Evolutionary conservation across 1,140 invertebrate genomes (phyloP), one percentile per base, ranked within the genome.

Genomic region (Lasioglossum albipes): DNA sequence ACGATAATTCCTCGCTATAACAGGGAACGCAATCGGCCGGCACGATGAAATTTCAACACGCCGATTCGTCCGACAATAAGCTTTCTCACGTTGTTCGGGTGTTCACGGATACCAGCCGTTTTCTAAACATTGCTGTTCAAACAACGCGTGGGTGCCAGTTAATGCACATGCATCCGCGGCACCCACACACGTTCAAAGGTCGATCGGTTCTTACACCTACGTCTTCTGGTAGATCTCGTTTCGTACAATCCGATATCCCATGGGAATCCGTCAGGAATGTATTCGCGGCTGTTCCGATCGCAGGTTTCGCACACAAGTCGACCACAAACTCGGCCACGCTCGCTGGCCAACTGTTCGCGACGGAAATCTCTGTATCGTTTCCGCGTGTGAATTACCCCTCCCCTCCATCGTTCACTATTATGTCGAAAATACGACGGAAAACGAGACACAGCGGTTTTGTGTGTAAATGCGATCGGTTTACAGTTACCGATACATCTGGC

Each of bases 161-260:
- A 22, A 61, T 74, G 78, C 45, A 64, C 66, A 31, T 49, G 68
- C 73, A 42, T 68, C 31, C 27, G 61, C 31, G 64, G 64, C 41
- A 52, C 45, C n/a, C 73, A 57, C 27, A 71, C 41, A 13, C 41
- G 42, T n/a, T 22, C 73, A 45, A 67, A 66, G 68, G 66, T 71
- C 67, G 67, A 79, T 79, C 49, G 71, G 68, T 42, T 49, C 49
- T 49, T 80, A 59, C 81, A 83, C 61, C 41, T 49, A 84, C 68
- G 49, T 81, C 59, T 67, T 31, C 22, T 66, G 7, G 27, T 27
- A 72, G 66, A 65, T 82, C 74, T 66, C 45, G 80, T 70, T 65
- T 36, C 59, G 27, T n/a, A 57, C 57, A 54, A 69, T 59, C 7
- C 66, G 59, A 18, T 75, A 71, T 59, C 67, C 62, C 62, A 68